Evolutionary conservation across 1,140 invertebrate species (phyloP).

Genomic region (Cotesia chilonis): DNA sequence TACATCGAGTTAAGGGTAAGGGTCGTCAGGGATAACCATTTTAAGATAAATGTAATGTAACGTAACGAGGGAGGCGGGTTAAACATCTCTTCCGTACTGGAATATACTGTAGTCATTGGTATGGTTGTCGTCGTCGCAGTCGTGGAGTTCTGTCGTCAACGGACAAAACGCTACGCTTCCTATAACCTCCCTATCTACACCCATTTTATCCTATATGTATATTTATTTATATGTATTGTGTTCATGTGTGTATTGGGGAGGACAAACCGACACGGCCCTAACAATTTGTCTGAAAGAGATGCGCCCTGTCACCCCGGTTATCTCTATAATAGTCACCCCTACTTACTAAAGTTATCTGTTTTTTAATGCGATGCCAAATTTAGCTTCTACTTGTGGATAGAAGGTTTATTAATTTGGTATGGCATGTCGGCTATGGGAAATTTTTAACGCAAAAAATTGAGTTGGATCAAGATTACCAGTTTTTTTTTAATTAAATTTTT

Average conservation of each 20-base stretch:
- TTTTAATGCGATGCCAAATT: background rate
- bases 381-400: too few relatives aligned
- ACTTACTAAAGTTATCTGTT: conserved; percentile 35
- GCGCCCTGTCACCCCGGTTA: conserved; percentile 39
- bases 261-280: conserved; percentile 42
- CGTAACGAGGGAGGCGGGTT: conserved; percentile 43
- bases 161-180: too few relatives aligned
- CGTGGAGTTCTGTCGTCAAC: too few relatives aligned
- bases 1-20: conserved; percentile 13
- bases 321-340: background rate
- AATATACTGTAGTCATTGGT: background rate
- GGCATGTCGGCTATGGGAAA: too few relatives aligned
- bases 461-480: too few relatives aligned
- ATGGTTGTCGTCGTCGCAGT: too few relatives aligned
- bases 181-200: too few relatives aligned
- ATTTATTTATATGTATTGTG: background rate
- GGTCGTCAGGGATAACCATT: conserved; percentile 30
- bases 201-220: too few relatives aligned
- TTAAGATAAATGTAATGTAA: conserved; percentile 46
- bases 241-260: background rate
- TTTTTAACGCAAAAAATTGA: too few relatives aligned
- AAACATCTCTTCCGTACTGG: conserved; percentile 29
- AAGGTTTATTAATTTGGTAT: too few relatives aligned
- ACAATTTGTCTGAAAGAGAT: conserved; percentile 47
- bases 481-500: too few relatives aligned